Evolutionary conservation across 2,113 vertebrate genomes (phyloP).

Genomic region (Nesoenas mayeri): DNA sequence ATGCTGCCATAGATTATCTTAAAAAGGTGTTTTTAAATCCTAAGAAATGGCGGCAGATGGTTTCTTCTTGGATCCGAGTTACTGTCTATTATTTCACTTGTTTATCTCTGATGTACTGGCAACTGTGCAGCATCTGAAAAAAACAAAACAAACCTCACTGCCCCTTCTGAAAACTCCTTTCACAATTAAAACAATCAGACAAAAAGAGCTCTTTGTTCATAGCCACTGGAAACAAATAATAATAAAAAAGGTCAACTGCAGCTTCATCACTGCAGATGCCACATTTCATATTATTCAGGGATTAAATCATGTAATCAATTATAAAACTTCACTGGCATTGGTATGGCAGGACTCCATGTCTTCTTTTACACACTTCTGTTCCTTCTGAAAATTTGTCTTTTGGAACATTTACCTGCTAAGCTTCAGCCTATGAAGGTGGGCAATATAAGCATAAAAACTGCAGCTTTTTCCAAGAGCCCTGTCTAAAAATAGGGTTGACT

Average conservation of each 20-base stretch:
- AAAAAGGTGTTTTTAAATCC: background rate
- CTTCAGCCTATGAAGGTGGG: background rate
- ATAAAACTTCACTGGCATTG: background rate
- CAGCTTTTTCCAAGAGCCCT: background rate
- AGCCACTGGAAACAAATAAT: background rate
- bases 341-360: background rate
- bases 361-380: background rate
- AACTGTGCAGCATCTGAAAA: background rate
- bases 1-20: background rate
- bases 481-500: background rate
- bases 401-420: background rate
- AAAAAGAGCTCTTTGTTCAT: background rate
- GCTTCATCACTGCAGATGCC: background rate
- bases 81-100: background rate
- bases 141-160: background rate
- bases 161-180: background rate
- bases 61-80: background rate
- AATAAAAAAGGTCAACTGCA: background rate
- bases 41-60: background rate
- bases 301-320: background rate
- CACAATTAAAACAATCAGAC: background rate
- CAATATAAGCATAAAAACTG: background rate
- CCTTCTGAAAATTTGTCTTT: background rate
- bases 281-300: background rate
- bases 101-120: background rate